Evolutionary conservation across 2,113 vertebrate species (phyloP), one percentile per base, ranked within the genome.

Genomic region (Oophaga pumilio): DNA sequence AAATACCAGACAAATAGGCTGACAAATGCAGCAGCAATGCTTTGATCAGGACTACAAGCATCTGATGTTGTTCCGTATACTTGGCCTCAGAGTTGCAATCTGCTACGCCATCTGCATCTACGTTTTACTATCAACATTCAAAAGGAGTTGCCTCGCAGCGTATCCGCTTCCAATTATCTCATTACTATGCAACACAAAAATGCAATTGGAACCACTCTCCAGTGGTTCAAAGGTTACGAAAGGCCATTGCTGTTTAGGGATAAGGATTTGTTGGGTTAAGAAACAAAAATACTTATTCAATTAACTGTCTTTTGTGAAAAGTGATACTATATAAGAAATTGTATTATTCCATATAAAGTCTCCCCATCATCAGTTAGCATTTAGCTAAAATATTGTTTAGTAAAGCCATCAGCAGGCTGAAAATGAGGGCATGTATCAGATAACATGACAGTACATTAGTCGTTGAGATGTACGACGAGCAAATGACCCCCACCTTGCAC

Each of bases 101-200:
- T 78, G 76, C 22, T 78, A 8, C n/a, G 11, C 52, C 74, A 53
- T 78, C 76, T 78, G 76, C 52, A 56, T 78, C n/a, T 56, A 52
- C 43, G 50, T 18, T 76, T 49, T 49, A 76, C 20, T 76, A 13
- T 76, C 11, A 78, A 17, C 49, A 56, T 56, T 56, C 20, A 56
- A 14, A 24, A 13, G 56, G 22, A 22, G n/a, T 20, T 56, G 76
- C 50, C 22, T 18, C 49, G 53, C 8, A n/a, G 3, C 17, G 20
- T 22, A 76, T 52, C 49, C n/a, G 17, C 49, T 11, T 50, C 50
- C 76, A 24, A 78, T 78, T 78, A 56, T 78, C 76, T 56, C 76
- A 78, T 76, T 76, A 53, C 7, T 52, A 76, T 52, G 18, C 18
- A 56, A 14, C 50, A 56, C 50, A 56, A 56, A 24, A 11, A 26